phyloP scores from a whole-genome alignment of 2,797 vertebrate genomes.

The Onychomys leucogaster region DNA sequence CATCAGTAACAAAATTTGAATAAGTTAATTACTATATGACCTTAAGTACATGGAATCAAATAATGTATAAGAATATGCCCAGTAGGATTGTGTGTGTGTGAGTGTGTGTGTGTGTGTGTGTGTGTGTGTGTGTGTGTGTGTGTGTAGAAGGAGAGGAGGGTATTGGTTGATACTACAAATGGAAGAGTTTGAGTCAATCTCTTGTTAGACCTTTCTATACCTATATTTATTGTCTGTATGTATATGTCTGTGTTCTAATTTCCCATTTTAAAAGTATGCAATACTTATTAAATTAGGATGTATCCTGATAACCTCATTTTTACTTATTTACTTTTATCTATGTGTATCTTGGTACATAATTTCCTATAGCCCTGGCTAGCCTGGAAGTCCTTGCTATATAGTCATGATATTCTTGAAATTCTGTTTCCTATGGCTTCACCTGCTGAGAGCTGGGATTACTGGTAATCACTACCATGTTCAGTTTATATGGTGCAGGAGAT shows the following conservation, averaged over 20 bases:
- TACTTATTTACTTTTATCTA: background rate
- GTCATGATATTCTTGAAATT: background rate
- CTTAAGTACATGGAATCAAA: background rate
- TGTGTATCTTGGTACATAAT: no score
- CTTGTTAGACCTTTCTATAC: background rate
- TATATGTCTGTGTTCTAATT: background rate
- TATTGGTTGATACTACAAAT: background rate
- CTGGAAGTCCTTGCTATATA: no score
- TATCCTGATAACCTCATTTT: background rate
- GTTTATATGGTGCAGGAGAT: background rate
- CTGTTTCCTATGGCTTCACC: background rate
- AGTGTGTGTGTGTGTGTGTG: background rate
- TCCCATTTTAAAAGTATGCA: background rate
- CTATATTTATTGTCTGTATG: background rate
- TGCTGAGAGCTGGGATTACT: no score
- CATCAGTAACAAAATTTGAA: background rate
- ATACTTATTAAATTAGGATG: background rate
- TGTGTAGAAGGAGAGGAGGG: background rate
- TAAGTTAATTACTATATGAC: background rate
- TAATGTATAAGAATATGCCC: background rate
- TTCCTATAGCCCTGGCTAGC: background rate
- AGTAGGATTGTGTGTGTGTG: no score
- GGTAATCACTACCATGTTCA: no score
- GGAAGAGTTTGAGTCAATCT: background rate
- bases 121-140: background rate